A percentile compares a stretch with the other conserved stretches of the same genome.
phyloP scores from a whole-genome alignment of 2,888 invertebrate genomes.

The Lottia scabra region DNA sequence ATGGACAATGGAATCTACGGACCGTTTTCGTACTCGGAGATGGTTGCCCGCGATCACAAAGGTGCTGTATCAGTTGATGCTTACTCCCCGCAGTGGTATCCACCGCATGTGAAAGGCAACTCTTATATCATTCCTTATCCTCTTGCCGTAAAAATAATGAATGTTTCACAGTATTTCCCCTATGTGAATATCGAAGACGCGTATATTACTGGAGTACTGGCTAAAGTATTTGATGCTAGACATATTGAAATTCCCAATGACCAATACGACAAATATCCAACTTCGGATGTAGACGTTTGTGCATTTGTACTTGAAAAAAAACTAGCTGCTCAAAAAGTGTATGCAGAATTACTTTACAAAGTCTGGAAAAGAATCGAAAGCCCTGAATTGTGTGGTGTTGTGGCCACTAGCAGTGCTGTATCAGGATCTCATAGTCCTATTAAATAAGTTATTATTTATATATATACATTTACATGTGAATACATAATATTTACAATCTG shows the following conservation, averaged over 20 bases:
- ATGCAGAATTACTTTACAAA: not conserved
- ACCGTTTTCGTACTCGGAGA: not conserved
- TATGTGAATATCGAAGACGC: constrained; percentile 9
- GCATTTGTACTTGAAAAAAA: not conserved
- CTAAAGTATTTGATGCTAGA: not conserved
- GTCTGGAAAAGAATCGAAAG: not conserved
- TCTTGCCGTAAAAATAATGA: constrained; percentile 5
- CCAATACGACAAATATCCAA: not conserved
- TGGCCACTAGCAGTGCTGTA: not conserved
- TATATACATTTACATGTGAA: too few species aligned
- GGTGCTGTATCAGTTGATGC: not conserved
- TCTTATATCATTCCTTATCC: not conserved
- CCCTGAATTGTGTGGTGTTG: not conserved
- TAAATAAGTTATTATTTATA: too few species aligned
- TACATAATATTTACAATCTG: too few species aligned
- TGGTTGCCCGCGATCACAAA: not conserved
- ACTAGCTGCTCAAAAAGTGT: not conserved
- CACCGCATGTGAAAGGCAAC: constrained; percentile 8
- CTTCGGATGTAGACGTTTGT: not conserved
- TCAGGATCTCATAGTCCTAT: too few species aligned
- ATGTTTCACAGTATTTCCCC: constrained; percentile 8
- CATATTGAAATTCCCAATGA: not conserved
- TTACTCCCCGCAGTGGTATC: not conserved
- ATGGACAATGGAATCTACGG: not conserved
- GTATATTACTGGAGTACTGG: not conserved